These are phyloP conservation scores for Octodonta nipae DNA, from an alignment of 2,888 invertebrate species.

Conservation along the genomic window DNA sequence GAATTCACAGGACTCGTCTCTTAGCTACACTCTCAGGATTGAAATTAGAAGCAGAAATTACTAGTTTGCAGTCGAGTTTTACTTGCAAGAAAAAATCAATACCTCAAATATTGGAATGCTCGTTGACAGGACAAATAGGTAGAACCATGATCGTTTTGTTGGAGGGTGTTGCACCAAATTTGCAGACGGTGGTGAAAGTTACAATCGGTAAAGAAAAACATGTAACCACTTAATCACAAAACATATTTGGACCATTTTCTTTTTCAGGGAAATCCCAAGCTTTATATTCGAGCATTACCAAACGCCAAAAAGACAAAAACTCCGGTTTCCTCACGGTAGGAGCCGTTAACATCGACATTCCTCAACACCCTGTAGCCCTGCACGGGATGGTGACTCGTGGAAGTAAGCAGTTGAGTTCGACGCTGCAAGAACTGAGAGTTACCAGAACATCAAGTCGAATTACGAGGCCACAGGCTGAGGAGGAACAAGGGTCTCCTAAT, in stretches of 20 bases:
- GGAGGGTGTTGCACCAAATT: slow-evolving; percentile 79
- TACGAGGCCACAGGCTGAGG: slow-evolving; percentile 40
- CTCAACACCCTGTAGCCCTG: slow-evolving; percentile 93
- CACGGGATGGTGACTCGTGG: slow-evolving; percentile 97
- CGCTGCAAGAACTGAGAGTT: slow-evolving; percentile 76
- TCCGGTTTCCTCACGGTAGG: slow-evolving; percentile 74
- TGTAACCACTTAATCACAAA: no score
- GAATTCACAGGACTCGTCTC: slow-evolving; percentile 73
- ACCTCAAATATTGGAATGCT: slow-evolving; percentile 56
- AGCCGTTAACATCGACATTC: slow-evolving; percentile 82
- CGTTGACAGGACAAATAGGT: slow-evolving; percentile 79
- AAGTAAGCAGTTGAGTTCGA: slow-evolving; percentile 82
- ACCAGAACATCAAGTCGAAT: slow-evolving; percentile 66
- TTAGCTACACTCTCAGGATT: slow-evolving; percentile 84
- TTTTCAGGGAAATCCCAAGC: slow-evolving; percentile 91
- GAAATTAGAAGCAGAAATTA: slow-evolving; percentile 88
- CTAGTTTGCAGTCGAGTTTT: slow-evolving; percentile 78
- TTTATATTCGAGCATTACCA: slow-evolving; percentile 72
- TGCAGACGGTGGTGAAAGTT: slow-evolving; percentile 88
- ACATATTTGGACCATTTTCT: no score
- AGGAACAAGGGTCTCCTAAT: slow-evolving; percentile 30
- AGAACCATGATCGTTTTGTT: slow-evolving; percentile 82
- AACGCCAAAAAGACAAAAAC: slow-evolving; percentile 64
- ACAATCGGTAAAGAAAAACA: no score
- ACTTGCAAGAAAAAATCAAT: slow-evolving; percentile 78